Evolutionary conservation across 1,140 invertebrate genomes (phyloP).

Genomic region (Pseudomyrmex dendroicus): DNA sequence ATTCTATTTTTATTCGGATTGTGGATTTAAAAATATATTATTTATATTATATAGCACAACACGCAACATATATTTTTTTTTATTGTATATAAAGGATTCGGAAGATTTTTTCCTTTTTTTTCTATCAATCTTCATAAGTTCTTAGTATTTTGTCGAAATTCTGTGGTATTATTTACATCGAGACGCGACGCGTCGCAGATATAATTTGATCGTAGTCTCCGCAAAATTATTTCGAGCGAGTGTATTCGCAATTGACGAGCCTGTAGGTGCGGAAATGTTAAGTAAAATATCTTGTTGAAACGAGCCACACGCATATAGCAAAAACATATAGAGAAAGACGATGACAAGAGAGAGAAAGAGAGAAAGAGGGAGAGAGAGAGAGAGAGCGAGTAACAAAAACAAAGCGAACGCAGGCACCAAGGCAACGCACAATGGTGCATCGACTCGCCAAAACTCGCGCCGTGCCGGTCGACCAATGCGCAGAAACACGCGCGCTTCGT

Average conservation of each 20-base stretch:
- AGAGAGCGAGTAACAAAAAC: slow-evolving; percentile 68
- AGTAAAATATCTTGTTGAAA: slow-evolving; percentile 54
- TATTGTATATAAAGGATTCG: no score
- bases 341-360: background rate
- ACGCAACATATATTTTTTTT: no score
- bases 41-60: no score
- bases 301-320: slow-evolving; percentile 1
- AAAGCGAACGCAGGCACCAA: slow-evolving; percentile 75
- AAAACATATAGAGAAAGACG: background rate
- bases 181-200: background rate
- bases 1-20: no score
- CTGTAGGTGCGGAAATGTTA: background rate
- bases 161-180: background rate
- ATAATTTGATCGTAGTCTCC: background rate
- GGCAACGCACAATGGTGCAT: slow-evolving; percentile 78
- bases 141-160: background rate
- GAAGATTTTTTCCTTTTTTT: no score
- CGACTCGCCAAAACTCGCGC: slow-evolving; percentile 80
- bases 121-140: no score
- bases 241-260: background rate
- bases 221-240: slow-evolving; percentile 24
- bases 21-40: no score
- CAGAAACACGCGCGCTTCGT: slow-evolving; percentile 59
- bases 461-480: slow-evolving; percentile 57
- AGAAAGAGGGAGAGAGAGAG: background rate